phyloP scores from a whole-genome alignment of 1,140 invertebrate species.

The Zaprionus nigranus region DNA sequence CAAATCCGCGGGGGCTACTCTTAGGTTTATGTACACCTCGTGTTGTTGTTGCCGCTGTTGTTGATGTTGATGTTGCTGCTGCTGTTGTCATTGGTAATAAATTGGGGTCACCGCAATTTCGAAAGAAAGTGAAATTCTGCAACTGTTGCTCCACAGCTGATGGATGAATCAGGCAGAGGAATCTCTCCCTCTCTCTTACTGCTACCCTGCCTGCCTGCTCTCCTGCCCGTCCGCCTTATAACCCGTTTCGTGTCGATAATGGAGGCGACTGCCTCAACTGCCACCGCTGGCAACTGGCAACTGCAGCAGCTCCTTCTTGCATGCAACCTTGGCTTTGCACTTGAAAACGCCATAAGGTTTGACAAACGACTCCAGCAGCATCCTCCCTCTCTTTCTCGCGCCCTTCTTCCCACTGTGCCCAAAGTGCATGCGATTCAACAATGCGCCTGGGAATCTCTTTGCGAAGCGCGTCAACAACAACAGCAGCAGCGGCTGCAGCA shows the following conservation, averaged over 20 bases:
- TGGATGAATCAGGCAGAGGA: conserved; percentile 46
- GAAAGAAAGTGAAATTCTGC: conserved; percentile 82
- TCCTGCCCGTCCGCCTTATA: conserved; percentile 2
- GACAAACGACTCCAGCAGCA: conserved; percentile 57
- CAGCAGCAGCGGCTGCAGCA: conserved; percentile 5
- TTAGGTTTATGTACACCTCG: conserved; percentile 15
- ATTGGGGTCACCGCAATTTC: conserved; percentile 77
- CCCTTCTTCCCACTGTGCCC: not conserved
- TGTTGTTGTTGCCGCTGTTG: conserved; percentile 13
- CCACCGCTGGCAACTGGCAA: conserved; percentile 6
- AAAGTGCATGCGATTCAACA: conserved; percentile 71
- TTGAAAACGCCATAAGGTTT: conserved; percentile 73
- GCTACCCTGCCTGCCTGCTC: not conserved
- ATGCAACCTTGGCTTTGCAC: conserved; percentile 76
- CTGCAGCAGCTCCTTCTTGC: conserved; percentile 29
- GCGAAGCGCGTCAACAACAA: conserved; percentile 1
- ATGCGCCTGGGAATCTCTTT: conserved; percentile 71
- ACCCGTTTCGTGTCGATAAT: conserved; percentile 75
- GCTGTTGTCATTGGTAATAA: conserved; percentile 60
- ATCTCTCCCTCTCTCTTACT: conserved; percentile 5
- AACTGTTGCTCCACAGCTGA: conserved; percentile 70
- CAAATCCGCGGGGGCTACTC: conserved; percentile 53
- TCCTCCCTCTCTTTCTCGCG: not conserved
- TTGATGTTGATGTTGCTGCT: conserved; percentile 16
- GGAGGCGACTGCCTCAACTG: conserved; percentile 45